Evolutionary conservation across 2,113 vertebrate genomes (phyloP).

Genomic region (human (Homo sapiens)): DNA sequence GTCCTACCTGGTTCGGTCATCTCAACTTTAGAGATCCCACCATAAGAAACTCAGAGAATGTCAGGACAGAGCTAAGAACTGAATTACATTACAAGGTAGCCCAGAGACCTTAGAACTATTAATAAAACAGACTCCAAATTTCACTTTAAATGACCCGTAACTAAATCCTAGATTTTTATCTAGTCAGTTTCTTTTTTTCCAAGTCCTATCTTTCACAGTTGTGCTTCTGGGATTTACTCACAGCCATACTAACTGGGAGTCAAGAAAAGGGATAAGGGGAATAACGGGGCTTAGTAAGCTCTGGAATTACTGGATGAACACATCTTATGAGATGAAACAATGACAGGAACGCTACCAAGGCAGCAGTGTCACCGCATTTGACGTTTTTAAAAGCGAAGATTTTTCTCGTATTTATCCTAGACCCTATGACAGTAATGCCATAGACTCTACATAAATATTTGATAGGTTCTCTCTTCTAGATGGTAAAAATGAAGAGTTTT

Average conservation of each 20-base stretch:
- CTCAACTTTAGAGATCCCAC: background rate
- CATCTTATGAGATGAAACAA: background rate
- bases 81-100: background rate
- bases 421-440: background rate
- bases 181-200: background rate
- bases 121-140: background rate
- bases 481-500: background rate
- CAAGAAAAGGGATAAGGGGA: background rate
- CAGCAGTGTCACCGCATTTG: background rate
- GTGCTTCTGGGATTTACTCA: background rate
- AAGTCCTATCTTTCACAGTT: background rate
- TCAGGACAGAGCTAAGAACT: background rate
- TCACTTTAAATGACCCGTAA: background rate
- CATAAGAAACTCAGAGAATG: background rate
- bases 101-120: background rate
- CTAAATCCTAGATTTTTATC: background rate
- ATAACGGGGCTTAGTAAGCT: background rate
- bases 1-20: background rate
- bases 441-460: background rate
- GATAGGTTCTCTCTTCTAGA: background rate
- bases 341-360: background rate
- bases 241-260: background rate
- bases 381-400: background rate
- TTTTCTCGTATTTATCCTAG: background rate
- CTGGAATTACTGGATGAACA: background rate